A percentile compares a stretch with the other conserved stretches of the same genome.
These are phyloP conservation scores for Delia radicum DNA, from an alignment of 1,140 invertebrate genomes.

Conservation along the genomic window DNA sequence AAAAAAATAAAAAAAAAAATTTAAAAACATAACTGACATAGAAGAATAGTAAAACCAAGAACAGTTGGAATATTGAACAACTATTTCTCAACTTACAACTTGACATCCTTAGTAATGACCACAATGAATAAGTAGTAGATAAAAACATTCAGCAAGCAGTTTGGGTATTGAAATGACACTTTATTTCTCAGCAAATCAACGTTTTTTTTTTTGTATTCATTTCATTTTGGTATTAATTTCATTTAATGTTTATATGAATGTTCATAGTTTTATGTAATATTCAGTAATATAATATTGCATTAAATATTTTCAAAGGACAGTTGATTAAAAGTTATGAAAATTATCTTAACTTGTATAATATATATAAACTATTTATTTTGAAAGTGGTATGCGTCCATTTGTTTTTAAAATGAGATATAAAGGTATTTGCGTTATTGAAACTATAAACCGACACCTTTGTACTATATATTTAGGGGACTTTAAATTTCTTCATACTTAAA, in stretches of 20 bases:
- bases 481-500: too few relatives aligned
- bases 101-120: slow-evolving; percentile 20
- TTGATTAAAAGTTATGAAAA: too few relatives aligned
- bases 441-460: too few relatives aligned
- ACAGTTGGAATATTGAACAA: background rate
- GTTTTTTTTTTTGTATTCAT: background rate
- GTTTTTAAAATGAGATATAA: too few relatives aligned
- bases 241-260: background rate
- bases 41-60: background rate
- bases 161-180: slow-evolving; percentile 16
- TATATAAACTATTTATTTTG: too few relatives aligned
- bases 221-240: background rate
- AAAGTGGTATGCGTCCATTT: too few relatives aligned
- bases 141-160: background rate
- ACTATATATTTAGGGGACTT: too few relatives aligned
- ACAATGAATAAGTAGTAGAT: slow-evolving; percentile 15
- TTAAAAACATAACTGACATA: background rate
- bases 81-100: slow-evolving; percentile 6
- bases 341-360: too few relatives aligned
- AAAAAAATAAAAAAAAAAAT: background rate
- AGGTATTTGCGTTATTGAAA: too few relatives aligned
- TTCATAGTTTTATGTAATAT: background rate
- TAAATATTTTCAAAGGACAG: too few relatives aligned
- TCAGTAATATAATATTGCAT: too few relatives aligned
- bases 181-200: slow-evolving; percentile 4